Evolutionary conservation across 1,140 invertebrate species (phyloP).

Genomic region (Solenopsis invicta): DNA sequence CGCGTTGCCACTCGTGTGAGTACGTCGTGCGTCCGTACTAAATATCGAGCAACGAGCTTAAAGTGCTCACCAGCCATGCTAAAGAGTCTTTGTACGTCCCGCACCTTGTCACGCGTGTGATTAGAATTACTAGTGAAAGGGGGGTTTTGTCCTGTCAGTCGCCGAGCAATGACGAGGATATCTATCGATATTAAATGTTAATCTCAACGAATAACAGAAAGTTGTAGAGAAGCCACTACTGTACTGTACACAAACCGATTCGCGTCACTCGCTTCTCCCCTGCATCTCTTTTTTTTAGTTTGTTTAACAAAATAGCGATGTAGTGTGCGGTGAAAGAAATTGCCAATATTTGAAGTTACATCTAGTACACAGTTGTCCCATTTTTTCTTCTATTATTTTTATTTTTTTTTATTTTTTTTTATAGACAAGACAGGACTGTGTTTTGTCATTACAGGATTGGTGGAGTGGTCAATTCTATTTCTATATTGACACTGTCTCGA

Average conservation of each 20-base stretch:
- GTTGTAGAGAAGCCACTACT: background rate
- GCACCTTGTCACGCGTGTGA: background rate
- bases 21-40: slow-evolving; percentile 25
- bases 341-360: slow-evolving; percentile 47
- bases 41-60: slow-evolving; percentile 58
- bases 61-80: background rate
- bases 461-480: slow-evolving; percentile 42
- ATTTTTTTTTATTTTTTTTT: background rate
- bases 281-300: background rate
- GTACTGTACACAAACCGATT: background rate
- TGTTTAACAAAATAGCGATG: slow-evolving; percentile 8
- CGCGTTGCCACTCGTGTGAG: slow-evolving; percentile 69
- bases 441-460: slow-evolving; percentile 70
- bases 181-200: background rate
- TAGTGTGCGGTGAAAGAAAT: slow-evolving; percentile 22
- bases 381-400: slow-evolving; percentile 15
- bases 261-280: background rate
- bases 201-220: background rate
- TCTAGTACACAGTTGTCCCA: slow-evolving; percentile 28
- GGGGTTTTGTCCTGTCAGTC: background rate
- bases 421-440: slow-evolving; percentile 39
- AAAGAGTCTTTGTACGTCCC: background rate
- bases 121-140: background rate
- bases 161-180: background rate
- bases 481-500: slow-evolving; percentile 24